Percentiles rank a stretch among this genome's conserved stretches.
phyloP scores from a whole-genome alignment of 2,797 vertebrate genomes.

The Bradypus variegatus region DNA sequence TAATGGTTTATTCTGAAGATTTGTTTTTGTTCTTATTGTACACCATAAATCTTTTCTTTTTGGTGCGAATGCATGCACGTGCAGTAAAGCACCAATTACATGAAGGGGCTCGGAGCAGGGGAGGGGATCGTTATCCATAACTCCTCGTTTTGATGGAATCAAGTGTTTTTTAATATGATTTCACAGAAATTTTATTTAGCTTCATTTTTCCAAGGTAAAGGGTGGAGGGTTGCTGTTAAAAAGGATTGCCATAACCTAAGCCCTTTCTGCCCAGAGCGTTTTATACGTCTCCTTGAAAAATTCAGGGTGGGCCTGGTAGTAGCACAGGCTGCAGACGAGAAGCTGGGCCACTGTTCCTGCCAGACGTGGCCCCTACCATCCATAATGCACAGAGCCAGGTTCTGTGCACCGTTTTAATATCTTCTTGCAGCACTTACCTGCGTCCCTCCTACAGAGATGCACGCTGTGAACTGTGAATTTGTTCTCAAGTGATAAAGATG shows the following conservation, averaged over 20 bases:
- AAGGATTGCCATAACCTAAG: neutral
- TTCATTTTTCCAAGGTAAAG: slow-evolving; percentile 38
- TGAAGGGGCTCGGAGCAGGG: neutral
- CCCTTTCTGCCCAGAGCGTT: neutral
- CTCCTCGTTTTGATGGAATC: neutral
- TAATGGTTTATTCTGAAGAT: neutral
- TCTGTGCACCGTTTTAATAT: neutral
- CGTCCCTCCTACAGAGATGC: neutral
- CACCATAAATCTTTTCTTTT: neutral
- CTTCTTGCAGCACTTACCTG: neutral
- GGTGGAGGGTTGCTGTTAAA: neutral
- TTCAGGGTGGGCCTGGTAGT: neutral
- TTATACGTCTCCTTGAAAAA: slow-evolving; percentile 8
- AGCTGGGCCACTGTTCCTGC: neutral
- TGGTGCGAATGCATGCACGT: too few relatives aligned
- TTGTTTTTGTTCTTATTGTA: neutral
- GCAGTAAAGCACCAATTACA: neutral
- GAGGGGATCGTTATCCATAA: neutral
- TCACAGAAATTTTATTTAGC: slow-evolving; percentile 24
- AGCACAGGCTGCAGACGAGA: neutral
- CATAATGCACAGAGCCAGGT: neutral
- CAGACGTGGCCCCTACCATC: neutral
- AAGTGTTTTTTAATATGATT: neutral
- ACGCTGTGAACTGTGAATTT: neutral
- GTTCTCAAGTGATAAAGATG: neutral